Percentiles rank a stretch among this genome's conserved stretches.
These are phyloP conservation scores for Hyperopisus bebe DNA, from an alignment of 2,113 vertebrate species.

Conservation along the genomic window DNA sequence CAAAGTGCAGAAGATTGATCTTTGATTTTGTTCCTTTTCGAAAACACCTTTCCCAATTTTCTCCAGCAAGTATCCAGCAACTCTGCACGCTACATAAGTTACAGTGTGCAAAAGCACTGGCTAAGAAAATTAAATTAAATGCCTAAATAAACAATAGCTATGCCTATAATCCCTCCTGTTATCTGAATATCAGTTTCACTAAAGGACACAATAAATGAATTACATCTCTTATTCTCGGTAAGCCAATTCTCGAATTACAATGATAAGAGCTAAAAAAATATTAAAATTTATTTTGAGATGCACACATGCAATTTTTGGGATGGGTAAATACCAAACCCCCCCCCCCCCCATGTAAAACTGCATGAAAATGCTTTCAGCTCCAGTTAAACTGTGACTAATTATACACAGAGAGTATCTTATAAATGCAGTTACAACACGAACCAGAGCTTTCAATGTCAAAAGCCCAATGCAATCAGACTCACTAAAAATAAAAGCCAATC, in stretches of 20 bases:
- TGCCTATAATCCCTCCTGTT: neutral
- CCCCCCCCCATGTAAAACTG: neutral
- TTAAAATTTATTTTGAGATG: neutral
- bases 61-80: neutral
- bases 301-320: neutral
- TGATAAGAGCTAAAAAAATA: neutral
- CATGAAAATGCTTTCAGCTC: neutral
- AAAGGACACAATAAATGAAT: neutral
- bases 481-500: neutral
- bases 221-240: neutral
- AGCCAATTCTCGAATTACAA: neutral
- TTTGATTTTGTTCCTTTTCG: neutral
- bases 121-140: neutral
- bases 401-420: neutral
- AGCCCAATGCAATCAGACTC: neutral
- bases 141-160: neutral
- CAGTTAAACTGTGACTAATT: neutral
- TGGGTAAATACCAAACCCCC: neutral
- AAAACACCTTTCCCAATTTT: neutral
- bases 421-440: neutral
- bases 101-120: neutral
- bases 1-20: neutral
- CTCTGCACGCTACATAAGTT: neutral
- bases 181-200: neutral
- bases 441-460: neutral